phyloP scores from a whole-genome alignment of 2,888 invertebrate species.

The Parochlus steinenii region DNA sequence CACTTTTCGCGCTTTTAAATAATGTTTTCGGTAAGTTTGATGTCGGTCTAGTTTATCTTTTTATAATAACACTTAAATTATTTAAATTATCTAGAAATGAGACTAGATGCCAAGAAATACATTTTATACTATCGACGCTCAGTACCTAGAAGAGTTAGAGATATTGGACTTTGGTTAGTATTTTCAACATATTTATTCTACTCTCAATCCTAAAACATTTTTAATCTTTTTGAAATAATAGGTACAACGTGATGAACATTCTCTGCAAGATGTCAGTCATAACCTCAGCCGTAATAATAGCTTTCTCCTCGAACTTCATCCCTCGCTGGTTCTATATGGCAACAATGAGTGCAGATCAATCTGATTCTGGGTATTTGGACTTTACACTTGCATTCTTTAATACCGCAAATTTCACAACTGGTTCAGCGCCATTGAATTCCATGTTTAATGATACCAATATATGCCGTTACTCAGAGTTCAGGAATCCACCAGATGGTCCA shows the following conservation, averaged over 20 bases:
- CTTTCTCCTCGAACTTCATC: slow-evolving; percentile 71
- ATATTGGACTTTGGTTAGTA: slow-evolving; percentile 65
- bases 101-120: slow-evolving; percentile 69
- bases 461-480: slow-evolving; percentile 52
- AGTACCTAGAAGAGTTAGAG: slow-evolving; percentile 51
- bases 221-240: too few species aligned
- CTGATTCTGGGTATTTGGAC: slow-evolving; percentile 36
- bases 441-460: slow-evolving; percentile 25
- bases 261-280: too few species aligned
- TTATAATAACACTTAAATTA: too few species aligned
- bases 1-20: slow-evolving; percentile 63
- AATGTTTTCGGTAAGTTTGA: too few species aligned
- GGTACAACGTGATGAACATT: too few species aligned
- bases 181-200: too few species aligned
- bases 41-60: too few species aligned
- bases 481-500: slow-evolving; percentile 37
- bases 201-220: too few species aligned
- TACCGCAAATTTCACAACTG: slow-evolving; percentile 38
- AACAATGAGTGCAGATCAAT: slow-evolving; percentile 43
- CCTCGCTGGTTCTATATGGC: too few species aligned
- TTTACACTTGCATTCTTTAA: slow-evolving; percentile 49
- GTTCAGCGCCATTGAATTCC: slow-evolving; percentile 14
- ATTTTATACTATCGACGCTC: slow-evolving; percentile 55
- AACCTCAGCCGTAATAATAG: too few species aligned
- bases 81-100: too few species aligned